Evolutionary conservation across 2,888 invertebrate species (phyloP).

Genomic region (Drosophila mulleri): DNA sequence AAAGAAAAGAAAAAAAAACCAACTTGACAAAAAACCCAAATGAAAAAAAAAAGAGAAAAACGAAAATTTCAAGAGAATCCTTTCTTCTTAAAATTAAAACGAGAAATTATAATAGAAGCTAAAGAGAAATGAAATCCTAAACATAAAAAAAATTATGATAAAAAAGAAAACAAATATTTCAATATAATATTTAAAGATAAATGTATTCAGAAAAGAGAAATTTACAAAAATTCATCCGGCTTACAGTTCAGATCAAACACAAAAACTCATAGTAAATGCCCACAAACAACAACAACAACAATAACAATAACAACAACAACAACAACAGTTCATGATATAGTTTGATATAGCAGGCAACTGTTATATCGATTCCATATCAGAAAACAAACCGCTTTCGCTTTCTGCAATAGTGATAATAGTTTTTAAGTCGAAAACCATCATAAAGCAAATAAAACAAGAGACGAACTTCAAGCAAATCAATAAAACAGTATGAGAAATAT

Average conservation of each 20-base stretch:
- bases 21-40: constrained; percentile 47
- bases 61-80: constrained; percentile 49
- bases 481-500: constrained; percentile 51
- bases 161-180: constrained; percentile 1
- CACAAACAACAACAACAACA: constrained; percentile 68
- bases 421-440: constrained; percentile 80
- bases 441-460: constrained; percentile 57
- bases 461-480: constrained; percentile 51
- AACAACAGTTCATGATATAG: constrained; percentile 19
- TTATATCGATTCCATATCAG: background rate
- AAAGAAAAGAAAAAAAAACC: constrained; percentile 39
- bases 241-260: constrained; percentile 57
- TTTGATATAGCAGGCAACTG: background rate
- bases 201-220: constrained; percentile 14
- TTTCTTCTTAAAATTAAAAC: constrained; percentile 72
- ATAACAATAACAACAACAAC: constrained; percentile 49
- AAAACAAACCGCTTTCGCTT: constrained; percentile 78
- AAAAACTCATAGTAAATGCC: constrained; percentile 72
- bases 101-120: constrained; percentile 45
- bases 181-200: constrained; percentile 53
- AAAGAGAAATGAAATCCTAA: constrained; percentile 27
- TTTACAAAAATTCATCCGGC: constrained; percentile 52
- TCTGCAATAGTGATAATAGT: constrained; percentile 86
- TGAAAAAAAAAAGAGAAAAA: constrained; percentile 45
- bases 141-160: constrained; percentile 42